Percentiles rank a stretch among this genome's conserved stretches.
These are phyloP conservation scores for Tenrec ecaudatus DNA, from an alignment of 2,113 vertebrate species.

Conservation along the genomic window DNA sequence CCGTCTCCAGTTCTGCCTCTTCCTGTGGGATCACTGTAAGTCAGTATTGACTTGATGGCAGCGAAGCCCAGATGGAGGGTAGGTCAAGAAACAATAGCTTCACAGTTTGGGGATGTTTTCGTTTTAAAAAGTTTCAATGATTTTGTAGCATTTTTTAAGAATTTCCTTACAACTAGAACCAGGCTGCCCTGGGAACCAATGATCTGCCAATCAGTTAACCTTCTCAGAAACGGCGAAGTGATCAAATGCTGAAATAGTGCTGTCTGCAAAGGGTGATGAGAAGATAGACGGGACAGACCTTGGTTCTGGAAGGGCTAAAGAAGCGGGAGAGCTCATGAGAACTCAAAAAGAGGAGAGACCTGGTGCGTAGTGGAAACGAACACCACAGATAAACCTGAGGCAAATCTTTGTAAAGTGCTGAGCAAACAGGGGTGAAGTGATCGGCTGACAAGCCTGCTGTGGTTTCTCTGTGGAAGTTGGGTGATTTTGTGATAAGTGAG, in stretches of 20 bases:
- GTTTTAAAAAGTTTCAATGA: no score
- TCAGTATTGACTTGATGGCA: no score
- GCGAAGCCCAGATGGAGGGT: no score
- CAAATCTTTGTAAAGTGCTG: not conserved
- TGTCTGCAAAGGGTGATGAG: not conserved
- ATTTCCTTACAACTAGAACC: constrained; percentile 48
- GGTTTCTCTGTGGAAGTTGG: not conserved
- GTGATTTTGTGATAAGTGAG: not conserved
- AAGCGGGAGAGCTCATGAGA: not conserved
- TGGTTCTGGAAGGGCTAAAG: constrained; percentile 7
- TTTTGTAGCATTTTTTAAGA: not conserved
- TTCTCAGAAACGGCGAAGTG: not conserved
- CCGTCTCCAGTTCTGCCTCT: no score
- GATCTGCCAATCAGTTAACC: not conserved
- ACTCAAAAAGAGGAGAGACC: not conserved
- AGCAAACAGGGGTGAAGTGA: not conserved
- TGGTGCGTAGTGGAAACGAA: not conserved
- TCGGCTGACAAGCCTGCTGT: not conserved
- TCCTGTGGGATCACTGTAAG: no score
- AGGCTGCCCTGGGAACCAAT: not conserved
- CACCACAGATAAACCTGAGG: not conserved
- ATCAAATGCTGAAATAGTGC: not conserved
- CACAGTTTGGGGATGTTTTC: no score
- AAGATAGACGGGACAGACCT: not conserved
- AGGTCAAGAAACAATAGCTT: no score